phyloP scores from a whole-genome alignment of 2,888 invertebrate genomes.

The Phengaris arion region DNA sequence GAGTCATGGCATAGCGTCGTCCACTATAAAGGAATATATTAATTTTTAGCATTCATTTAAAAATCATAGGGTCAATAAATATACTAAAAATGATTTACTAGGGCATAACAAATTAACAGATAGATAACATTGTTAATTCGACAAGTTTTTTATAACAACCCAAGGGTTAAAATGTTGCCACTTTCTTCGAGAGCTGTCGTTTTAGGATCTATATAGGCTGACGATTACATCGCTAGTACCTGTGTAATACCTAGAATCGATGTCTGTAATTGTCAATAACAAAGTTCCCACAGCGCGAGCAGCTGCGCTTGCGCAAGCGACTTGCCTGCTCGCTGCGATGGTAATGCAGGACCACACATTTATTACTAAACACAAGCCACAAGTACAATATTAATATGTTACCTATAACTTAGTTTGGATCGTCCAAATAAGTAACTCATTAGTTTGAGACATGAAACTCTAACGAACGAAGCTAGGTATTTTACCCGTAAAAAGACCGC shows the following conservation, averaged over 20 bases:
- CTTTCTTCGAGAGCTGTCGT: background rate
- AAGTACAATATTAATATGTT: background rate
- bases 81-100: too few species aligned
- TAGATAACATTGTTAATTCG: too few species aligned
- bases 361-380: conserved; percentile 13
- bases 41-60: too few species aligned
- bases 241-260: conserved; percentile 19
- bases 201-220: background rate
- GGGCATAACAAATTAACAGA: too few species aligned
- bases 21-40: too few species aligned
- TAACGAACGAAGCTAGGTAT: background rate
- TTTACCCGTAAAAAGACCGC: background rate
- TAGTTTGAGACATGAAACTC: background rate
- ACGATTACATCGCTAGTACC: background rate
- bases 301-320: conserved; percentile 28
- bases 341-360: conserved; percentile 28
- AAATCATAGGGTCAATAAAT: too few species aligned
- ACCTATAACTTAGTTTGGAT: background rate
- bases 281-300: conserved; percentile 30
- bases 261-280: conserved; percentile 23
- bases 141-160: too few species aligned
- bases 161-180: too few species aligned
- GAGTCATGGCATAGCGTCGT: too few species aligned
- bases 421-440: background rate
- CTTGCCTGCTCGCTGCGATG: conserved; percentile 20